phyloP scores from a whole-genome alignment of 2,797 vertebrate species.

The Crenichthys baileyi region DNA sequence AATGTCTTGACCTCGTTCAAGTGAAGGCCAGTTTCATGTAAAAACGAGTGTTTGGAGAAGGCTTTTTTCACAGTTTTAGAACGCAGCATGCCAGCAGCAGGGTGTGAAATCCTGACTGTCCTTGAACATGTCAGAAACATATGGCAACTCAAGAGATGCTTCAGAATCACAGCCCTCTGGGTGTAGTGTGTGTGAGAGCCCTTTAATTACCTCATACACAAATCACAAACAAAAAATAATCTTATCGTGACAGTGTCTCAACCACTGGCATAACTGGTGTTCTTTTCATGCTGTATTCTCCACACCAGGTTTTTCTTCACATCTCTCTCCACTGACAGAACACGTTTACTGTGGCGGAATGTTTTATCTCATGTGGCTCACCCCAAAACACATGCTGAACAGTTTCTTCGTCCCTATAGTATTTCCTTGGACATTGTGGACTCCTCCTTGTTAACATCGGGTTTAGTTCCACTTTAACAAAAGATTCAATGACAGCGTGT shows the following conservation, averaged over 20 bases:
- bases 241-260: slow-evolving; percentile 1
- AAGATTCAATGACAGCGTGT: too few species aligned
- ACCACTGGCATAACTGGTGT: neutral
- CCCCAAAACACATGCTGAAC: too few species aligned
- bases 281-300: neutral
- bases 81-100: neutral
- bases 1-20: too few species aligned
- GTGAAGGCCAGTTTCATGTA: too few species aligned
- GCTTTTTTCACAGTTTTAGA: neutral
- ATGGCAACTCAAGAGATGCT: neutral
- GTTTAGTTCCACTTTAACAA: too few species aligned
- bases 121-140: slow-evolving; percentile 28
- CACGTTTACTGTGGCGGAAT: slow-evolving; percentile 5
- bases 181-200: neutral
- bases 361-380: slow-evolving; percentile 15
- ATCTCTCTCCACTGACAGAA: slow-evolving; percentile 3
- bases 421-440: too few species aligned
- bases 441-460: too few species aligned
- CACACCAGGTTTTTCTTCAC: neutral
- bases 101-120: slow-evolving; percentile 5
- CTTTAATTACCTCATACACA: neutral
- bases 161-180: neutral
- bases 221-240: slow-evolving; percentile 12
- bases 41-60: neutral
- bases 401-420: too few species aligned